phyloP scores from a whole-genome alignment of 2,797 vertebrate genomes.

The Lutjanus argentimaculatus region DNA sequence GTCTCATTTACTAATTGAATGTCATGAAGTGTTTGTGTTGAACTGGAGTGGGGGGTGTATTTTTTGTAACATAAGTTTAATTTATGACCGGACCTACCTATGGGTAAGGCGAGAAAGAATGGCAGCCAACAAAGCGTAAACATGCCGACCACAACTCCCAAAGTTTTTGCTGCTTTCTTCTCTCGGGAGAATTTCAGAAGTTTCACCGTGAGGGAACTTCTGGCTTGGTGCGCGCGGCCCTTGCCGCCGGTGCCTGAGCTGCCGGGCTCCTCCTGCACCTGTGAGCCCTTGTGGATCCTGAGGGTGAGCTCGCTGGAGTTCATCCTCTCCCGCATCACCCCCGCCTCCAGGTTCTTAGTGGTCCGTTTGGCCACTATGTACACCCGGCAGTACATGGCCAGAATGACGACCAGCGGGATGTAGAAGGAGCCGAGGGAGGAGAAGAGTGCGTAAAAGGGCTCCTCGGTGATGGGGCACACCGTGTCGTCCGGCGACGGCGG shows the following conservation, averaged over 20 bases:
- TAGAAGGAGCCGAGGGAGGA: slow-evolving; percentile 98
- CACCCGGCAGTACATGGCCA: slow-evolving; percentile 97
- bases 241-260: slow-evolving; percentile 66
- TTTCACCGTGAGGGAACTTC: slow-evolving; percentile 94
- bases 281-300: slow-evolving; percentile 94
- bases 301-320: slow-evolving; percentile 95
- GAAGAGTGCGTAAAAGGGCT: slow-evolving; percentile 97
- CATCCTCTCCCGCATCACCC: slow-evolving; percentile 96
- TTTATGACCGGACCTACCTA: slow-evolving; percentile 87
- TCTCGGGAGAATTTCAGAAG: slow-evolving; percentile 95
- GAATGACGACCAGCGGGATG: slow-evolving; percentile 94
- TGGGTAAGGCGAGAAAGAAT: slow-evolving; percentile 94
- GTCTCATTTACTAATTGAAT: slow-evolving; percentile 19
- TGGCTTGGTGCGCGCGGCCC: slow-evolving; percentile 88
- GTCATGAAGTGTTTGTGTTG: not conserved
- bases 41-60: slow-evolving; percentile 77
- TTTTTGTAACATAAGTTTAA: slow-evolving; percentile 69
- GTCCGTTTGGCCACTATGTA: slow-evolving; percentile 97
- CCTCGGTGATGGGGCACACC: slow-evolving; percentile 94
- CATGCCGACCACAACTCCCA: slow-evolving; percentile 97
- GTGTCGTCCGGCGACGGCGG: slow-evolving; percentile 93
- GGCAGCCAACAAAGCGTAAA: slow-evolving; percentile 96
- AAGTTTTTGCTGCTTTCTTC: slow-evolving; percentile 96
- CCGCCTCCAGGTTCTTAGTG: slow-evolving; percentile 96
- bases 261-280: slow-evolving; percentile 88